A percentile compares a stretch with the other conserved stretches of the same genome.
phyloP scores from a whole-genome alignment of 1,140 invertebrate species.

The Lanistes nyassanus region DNA sequence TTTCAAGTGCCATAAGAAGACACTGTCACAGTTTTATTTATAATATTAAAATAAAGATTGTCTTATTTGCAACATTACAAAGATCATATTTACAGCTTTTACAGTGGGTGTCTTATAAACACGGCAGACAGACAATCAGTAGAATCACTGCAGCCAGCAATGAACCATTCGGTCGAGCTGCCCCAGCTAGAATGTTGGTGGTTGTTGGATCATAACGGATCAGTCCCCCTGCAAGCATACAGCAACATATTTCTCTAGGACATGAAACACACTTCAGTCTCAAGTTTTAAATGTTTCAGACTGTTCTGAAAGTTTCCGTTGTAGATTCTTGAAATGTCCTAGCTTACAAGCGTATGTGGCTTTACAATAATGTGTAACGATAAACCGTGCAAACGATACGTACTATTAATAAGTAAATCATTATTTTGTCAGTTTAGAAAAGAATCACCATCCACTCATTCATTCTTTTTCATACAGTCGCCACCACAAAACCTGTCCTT shows the following conservation, averaged over 20 bases:
- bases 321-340: no score
- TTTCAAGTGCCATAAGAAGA: background rate
- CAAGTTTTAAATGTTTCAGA: no score
- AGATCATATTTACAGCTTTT: background rate
- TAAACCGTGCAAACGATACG: no score
- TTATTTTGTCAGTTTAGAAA: no score
- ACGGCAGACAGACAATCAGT: background rate
- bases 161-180: background rate
- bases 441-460: no score
- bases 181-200: constrained; percentile 12
- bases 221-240: constrained; percentile 7
- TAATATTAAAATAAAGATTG: background rate
- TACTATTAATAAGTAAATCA: no score
- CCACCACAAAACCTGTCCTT: background rate
- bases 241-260: background rate
- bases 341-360: no score
- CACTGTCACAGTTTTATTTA: no score
- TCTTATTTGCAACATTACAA: background rate
- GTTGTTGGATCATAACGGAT: constrained; percentile 14
- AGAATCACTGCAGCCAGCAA: background rate
- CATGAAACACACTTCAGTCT: no score
- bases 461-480: no score
- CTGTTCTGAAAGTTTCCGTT: no score
- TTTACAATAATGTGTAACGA: no score
- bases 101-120: background rate